phyloP scores from a whole-genome alignment of 2,797 vertebrate species.

The Pelochelys cantorii region DNA sequence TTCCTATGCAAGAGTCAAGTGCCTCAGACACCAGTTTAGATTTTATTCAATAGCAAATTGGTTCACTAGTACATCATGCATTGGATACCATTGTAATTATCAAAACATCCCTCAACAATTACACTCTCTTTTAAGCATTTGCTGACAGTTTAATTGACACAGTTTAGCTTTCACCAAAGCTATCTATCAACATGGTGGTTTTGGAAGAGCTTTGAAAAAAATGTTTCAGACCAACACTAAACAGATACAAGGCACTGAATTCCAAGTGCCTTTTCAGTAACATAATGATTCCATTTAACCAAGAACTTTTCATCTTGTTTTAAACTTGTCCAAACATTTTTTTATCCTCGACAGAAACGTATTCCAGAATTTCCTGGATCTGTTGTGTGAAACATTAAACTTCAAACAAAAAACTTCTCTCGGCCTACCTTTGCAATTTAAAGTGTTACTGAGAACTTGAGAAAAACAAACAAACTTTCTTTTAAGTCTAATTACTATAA shows the following conservation, averaged over 20 bases:
- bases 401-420: background rate
- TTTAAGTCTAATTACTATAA: background rate
- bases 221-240: background rate
- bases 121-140: background rate
- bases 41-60: background rate
- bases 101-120: background rate
- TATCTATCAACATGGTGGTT: background rate
- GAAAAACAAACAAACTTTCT: background rate
- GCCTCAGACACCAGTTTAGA: background rate
- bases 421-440: background rate
- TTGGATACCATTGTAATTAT: background rate
- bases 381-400: background rate
- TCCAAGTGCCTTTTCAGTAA: background rate
- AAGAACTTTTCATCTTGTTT: background rate
- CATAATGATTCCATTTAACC: background rate
- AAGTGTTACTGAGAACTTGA: background rate
- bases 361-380: background rate
- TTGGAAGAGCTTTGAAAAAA: constrained; percentile 1
- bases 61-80: background rate
- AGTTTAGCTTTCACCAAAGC: background rate
- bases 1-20: background rate
- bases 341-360: background rate
- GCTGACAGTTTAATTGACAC: background rate
- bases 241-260: background rate
- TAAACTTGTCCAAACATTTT: background rate